Base-by-base conservation (phyloP, 2,113 vertebrate species). In the Charina bottae region DNA sequence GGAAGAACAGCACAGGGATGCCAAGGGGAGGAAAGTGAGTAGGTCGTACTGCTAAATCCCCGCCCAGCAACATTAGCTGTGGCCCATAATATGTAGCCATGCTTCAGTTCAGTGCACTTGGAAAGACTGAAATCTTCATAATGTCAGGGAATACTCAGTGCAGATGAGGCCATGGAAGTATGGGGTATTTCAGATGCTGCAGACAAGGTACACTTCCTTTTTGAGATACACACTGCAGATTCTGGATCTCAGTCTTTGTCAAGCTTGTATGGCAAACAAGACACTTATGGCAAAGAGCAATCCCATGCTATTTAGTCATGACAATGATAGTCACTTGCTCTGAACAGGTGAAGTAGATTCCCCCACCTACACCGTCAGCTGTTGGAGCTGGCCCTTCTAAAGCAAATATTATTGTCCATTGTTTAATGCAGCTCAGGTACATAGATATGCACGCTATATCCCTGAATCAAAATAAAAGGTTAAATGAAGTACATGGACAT, bases 321-420 rank as follows among this genome's bases (percentile, higher is more conserved):
- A n/a, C 7, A 21, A 88, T 68, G 62, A 59, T 88, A 28, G 72
- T 59, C 6, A 13, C 19, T 19, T 58, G 62, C 91, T 94, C 94
- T 94, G 91, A 93, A 95, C 53, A 68, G 93, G 87, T 72, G 90
- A 90, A 94, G 93, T 62, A 94, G 89, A 54, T 19, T 78, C 68
- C 33, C 84, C 92, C 92, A 90, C 94, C 90, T 93, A 92, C 87
- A 68, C 88, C 90, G 93, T 93, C 89, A 96, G 94, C 58, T 55
- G 84, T 60, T 90, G 90, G 92, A 94, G 90, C 93, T 93, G 88
- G 91, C 89, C 84, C 94, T 95, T 93, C 72, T 92, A 96, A 93
- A 95, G 95, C 93, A 97, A 95, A 95, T 96, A 95, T 93, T 92
- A 90, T 93, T 91, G 95, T 94, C 94, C 96, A 89, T 93, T 93